Base-by-base conservation (phyloP, 1,140 invertebrate species). In the Spodoptera frugiperda region DNA sequence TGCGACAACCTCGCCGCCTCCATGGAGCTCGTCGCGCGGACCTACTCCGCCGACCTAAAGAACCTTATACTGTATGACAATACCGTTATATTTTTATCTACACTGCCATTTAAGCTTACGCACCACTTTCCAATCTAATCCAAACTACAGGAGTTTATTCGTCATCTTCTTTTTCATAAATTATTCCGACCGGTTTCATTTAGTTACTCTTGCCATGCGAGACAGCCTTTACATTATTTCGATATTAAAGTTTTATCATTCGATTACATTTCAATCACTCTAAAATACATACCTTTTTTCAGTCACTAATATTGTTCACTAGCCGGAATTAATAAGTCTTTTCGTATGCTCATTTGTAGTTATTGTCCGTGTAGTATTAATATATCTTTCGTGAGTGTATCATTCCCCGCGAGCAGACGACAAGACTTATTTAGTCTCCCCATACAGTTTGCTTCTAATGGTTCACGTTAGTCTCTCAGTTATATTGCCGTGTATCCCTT, bases 11-110 rank as follows among this genome's bases (percentile, higher is more conserved):
- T 99, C 79, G 96, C 97, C 86, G 96, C 97, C 0, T 98, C 98
- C 19, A 95, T 99, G 86, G 98, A 99, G 76, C 96, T 99, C 67
- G 97, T 99, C 61, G 95, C 97, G 54, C 95, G 98, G 82, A 97
- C 97, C 82, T 99, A 99, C 91, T 98, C 98, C 30, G 94, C 96
- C 17, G 99, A 99, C 95, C 96, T 99, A 82, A 96, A 98, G 88
- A 99, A 99, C 94, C 95, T 99, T 55, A 98, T 99, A 84, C 95
- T 98, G 98, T 99, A 95, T 93, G 96, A 96, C 59, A 39, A 51
- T 54, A 17, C 17, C 33, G 33, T 63, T 65, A 53, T n/a, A n/a
- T n/a, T n/a, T 12, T 59, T 72, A 53, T 10, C 5, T 55, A 51
- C 9, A 54, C 5, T 70, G 12, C 10, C 15, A 48, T 30, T n/a